Base-by-base conservation (phyloP, 2,113 vertebrate species). In the Stegastes partitus region DNA sequence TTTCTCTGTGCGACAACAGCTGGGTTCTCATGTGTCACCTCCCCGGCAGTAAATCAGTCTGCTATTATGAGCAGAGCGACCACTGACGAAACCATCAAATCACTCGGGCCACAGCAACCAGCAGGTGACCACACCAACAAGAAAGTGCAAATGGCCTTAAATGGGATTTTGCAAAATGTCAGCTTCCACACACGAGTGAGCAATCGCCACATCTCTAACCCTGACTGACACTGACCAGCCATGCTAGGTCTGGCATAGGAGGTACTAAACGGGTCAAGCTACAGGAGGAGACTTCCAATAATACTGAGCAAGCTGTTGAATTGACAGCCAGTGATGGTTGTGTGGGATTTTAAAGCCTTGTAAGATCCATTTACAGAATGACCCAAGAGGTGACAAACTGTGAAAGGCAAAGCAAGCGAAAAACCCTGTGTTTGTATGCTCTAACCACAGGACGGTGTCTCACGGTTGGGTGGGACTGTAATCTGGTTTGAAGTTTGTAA, bases 111-210 rank as follows among this genome's bases (percentile, higher is more conserved):
- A 42, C 58, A 56, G 42, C 62, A 64, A 59, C 45, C 81, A 76
- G 79, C 76, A 78, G 82, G 85, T 82, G 81, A 74, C 53, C 18
- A 11, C 73, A 9, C 26, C 71, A 80, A 77, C 65, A 67, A 78
- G 61, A 16, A 21, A 5, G 45, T 66, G 67, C 74, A 71, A 71
- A 75, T 71, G n/a, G 51, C 45, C 79, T 78, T 80, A 83, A 89
- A 83, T 73, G 75, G 28, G 47, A 22, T 55, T 86, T 73, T 62
- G 78, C 63, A 56, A 89, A 89, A 92, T 88, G 87, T 88, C 87
- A 85, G 11, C 84, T 83, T 82, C 55, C 62, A 71, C 85, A 82
- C 87, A 73, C 84, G 62, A 57, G 39, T 75, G 67, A 82, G 64
- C 80, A 85, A 77, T 77, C 61, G 75, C 42, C 55, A 50, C 53